These are phyloP conservation scores for Darevskia mixta DNA, from an alignment of 2,797 vertebrate genomes.

Conservation along the genomic window DNA sequence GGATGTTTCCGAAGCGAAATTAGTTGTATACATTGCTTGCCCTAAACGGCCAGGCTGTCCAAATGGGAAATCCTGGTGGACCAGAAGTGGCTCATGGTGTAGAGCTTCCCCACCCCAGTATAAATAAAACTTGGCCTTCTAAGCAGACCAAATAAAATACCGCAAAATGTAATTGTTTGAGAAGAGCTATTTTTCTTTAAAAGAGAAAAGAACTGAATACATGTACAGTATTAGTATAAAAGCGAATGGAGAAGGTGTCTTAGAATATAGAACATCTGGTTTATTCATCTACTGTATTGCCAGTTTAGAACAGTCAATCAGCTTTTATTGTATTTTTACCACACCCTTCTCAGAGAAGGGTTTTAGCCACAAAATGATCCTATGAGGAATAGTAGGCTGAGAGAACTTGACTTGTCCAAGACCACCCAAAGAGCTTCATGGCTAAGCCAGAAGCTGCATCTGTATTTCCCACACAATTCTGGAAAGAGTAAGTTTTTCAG, in stretches of 20 bases:
- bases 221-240: not conserved
- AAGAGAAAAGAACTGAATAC: not conserved
- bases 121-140: not conserved
- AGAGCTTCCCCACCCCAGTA: not conserved
- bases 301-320: not conserved
- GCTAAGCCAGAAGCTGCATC: not conserved
- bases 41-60: too few species aligned
- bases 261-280: slow-evolving; percentile 6
- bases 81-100: too few species aligned
- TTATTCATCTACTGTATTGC: not conserved
- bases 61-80: too few species aligned
- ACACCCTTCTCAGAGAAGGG: not conserved
- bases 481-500: not conserved
- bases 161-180: not conserved
- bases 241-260: not conserved
- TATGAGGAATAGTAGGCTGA: not conserved
- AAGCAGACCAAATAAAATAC: not conserved
- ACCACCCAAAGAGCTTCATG: slow-evolving; percentile 8
- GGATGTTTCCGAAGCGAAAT: not conserved
- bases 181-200: not conserved
- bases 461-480: not conserved
- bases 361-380: not conserved
- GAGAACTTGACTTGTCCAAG: not conserved
- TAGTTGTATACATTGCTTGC: not conserved
- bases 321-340: slow-evolving; percentile 20